phyloP scores from a whole-genome alignment of 2,888 invertebrate genomes.

The Syrphus vitripennis region DNA sequence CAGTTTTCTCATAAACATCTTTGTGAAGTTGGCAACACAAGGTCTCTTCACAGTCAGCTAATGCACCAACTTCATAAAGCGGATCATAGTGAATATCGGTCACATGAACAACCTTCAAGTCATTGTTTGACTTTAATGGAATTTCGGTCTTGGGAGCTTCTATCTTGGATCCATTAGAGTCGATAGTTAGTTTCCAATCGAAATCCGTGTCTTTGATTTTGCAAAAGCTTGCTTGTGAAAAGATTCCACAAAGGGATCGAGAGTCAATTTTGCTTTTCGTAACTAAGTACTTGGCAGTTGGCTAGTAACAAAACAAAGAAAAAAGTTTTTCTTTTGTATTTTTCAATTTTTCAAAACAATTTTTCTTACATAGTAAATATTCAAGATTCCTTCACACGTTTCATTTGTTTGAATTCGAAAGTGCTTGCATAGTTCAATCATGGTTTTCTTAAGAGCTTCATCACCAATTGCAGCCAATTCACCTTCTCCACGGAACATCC shows the following conservation, averaged over 20 bases:
- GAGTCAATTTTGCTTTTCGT: constrained; percentile 80
- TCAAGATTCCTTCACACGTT: constrained; percentile 85
- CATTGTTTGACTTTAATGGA: constrained; percentile 71
- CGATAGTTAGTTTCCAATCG: constrained; percentile 75
- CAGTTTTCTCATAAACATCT: constrained; percentile 70
- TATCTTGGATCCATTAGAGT: constrained; percentile 33
- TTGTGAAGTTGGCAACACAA: constrained; percentile 86
- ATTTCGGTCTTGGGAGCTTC: constrained; percentile 75
- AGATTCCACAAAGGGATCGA: constrained; percentile 79
- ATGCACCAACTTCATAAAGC: constrained; percentile 85
- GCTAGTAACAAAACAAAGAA: constrained; percentile 81
- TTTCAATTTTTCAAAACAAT: background rate
- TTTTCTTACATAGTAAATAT: constrained; percentile 84
- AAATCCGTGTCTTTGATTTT: constrained; percentile 70
- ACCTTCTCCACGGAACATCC: constrained; percentile 81
- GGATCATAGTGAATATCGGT: constrained; percentile 89
- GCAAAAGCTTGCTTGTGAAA: constrained; percentile 76
- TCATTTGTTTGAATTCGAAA: constrained; percentile 83
- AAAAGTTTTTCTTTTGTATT: too few species aligned
- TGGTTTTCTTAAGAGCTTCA: constrained; percentile 77
- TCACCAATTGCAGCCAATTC: constrained; percentile 77
- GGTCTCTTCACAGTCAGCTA: constrained; percentile 88
- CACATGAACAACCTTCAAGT: constrained; percentile 77
- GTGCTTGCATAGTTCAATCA: constrained; percentile 82
- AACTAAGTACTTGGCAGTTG: constrained; percentile 85